A percentile compares a stretch with the other conserved stretches of the same genome.
phyloP scores from a whole-genome alignment of 2,113 vertebrate species.

The Donacobius atricapilla region DNA sequence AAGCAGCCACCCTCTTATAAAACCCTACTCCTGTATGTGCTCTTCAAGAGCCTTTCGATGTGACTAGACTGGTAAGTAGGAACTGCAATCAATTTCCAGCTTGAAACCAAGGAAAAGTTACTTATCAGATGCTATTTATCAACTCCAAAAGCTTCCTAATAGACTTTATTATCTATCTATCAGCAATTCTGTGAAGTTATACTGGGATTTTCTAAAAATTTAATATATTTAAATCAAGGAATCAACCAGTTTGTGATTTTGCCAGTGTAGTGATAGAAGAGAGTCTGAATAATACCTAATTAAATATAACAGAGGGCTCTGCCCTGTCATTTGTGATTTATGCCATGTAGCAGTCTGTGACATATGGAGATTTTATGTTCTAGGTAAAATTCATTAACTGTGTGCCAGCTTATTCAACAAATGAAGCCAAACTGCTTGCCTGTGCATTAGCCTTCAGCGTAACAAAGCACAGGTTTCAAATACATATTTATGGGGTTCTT shows the following conservation, averaged over 20 bases:
- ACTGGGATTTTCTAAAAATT: background rate
- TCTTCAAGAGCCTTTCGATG: slow-evolving; percentile 44
- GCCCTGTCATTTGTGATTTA: background rate
- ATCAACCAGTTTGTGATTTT: background rate
- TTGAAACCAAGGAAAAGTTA: slow-evolving; percentile 43
- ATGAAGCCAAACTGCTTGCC: background rate
- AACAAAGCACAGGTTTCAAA: background rate
- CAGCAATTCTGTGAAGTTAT: slow-evolving; percentile 4
- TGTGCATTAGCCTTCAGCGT: background rate
- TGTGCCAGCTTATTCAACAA: background rate
- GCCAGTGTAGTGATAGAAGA: background rate
- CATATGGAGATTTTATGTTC: background rate
- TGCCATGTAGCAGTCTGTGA: background rate
- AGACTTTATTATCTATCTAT: slow-evolving; percentile 36
- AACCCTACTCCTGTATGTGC: background rate
- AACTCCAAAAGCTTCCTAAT: background rate
- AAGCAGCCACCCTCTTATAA: background rate
- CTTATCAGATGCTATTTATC: slow-evolving; percentile 56
- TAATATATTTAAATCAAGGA: background rate
- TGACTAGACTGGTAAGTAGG: slow-evolving; percentile 56
- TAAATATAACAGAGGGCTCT: background rate
- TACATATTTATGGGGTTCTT: background rate
- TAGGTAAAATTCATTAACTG: background rate
- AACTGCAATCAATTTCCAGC: slow-evolving; percentile 58
- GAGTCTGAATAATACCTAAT: background rate